Base-by-base conservation (phyloP, 1,140 invertebrate species). In the Drosophila hydei region DNA sequence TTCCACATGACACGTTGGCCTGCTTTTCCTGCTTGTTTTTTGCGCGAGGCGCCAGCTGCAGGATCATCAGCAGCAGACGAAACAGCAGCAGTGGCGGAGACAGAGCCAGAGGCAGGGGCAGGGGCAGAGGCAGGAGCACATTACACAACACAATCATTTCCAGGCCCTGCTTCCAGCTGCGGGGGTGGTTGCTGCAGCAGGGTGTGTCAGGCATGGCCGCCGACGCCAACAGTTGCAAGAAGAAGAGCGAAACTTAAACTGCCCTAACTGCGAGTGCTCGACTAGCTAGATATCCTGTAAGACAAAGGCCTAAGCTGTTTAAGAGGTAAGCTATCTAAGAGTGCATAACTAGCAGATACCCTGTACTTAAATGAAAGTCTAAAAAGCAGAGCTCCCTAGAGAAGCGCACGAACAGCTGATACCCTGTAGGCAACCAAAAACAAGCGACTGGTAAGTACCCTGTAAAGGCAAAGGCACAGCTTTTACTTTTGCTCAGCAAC, bases 1-100 rank as follows among this genome's bases (percentile, higher is more conserved):
- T 74, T 60, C 50, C 79, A 65, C 70, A 65, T 81, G 81, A 81
- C 81, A 85, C 81, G 81, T 77, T 87, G 83, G 78, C 81, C 81
- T 87, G 78, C 72, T 85, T 87, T 47, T 25, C 25, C 19, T 27
- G 18, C 48, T 80, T 85, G 42, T 25, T 36, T 63, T 80, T 85
- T 50, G 27, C 43, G 61, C 68, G 60, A 42, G 27, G 47, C 27
- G 14, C 33, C 56, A 48, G 19, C 58, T 48, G 27, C 58, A 61
- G 58, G 43, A 38, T 50, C 58, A 48, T 36, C 43, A 38, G 4
- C 33, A 50, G 30, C 30, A 21, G 33, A 47, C 23, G 8, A 23
- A 19, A 11, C 23, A n/a, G 18, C 50, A 36, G 9, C 55, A 45
- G 40, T 4, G 27, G 1, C 23, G 14, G 36, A 1, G 23, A 2